Conservation (phyloP, 1,140 invertebrate species). For the Drosophila sucinea region DNA sequence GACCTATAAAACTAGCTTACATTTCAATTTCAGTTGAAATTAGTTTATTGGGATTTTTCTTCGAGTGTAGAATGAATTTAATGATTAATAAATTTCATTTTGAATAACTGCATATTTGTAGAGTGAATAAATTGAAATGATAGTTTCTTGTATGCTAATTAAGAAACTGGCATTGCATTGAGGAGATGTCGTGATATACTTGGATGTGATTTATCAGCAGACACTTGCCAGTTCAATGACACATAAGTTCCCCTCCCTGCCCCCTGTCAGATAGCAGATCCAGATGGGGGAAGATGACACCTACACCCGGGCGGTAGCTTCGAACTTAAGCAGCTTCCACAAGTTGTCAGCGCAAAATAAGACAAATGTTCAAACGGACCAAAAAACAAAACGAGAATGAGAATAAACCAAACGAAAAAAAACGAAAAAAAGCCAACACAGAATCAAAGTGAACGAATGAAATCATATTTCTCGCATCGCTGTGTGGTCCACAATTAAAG, state of each 20-base stretch:
- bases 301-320: constrained; percentile 54
- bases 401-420: background rate
- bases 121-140: constrained; percentile 59
- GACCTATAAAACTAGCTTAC: too few relatives aligned
- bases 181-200: constrained; percentile 31
- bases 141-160: constrained; percentile 68
- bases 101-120: constrained; percentile 25
- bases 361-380: constrained; percentile 70
- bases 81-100: constrained; percentile 8
- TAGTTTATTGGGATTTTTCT: background rate
- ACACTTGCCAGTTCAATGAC: constrained; percentile 67
- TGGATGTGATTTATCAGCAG: constrained; percentile 45
- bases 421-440: background rate
- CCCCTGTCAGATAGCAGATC: background rate
- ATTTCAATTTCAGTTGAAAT: too few relatives aligned
- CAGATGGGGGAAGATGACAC: constrained; percentile 42
- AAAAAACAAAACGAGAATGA: constrained; percentile 27
- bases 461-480: constrained; percentile 28
- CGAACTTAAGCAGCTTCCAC: constrained; percentile 72
- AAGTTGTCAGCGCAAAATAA: constrained; percentile 77
- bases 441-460: constrained; percentile 5
- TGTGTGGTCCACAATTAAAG: constrained; percentile 83
- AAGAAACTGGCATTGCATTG: constrained; percentile 40
- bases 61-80: background rate
- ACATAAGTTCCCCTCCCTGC: constrained; percentile 40